These are phyloP conservation scores for Falco punctatus DNA, from an alignment of 2,113 vertebrate species.

Conservation along the genomic window DNA sequence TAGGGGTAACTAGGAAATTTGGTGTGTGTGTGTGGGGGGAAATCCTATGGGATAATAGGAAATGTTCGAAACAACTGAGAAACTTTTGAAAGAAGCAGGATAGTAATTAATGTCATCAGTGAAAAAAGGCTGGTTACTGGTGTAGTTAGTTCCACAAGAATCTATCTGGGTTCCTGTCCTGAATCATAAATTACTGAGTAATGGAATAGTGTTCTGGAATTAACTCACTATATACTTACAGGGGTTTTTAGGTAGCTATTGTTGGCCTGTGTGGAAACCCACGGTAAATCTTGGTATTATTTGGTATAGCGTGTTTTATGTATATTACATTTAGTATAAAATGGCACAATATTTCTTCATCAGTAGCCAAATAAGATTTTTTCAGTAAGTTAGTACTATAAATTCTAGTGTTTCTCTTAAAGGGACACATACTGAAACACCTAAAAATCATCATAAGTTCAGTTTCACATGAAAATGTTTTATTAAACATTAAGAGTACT, in stretches of 20 bases:
- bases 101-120: not conserved
- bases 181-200: not conserved
- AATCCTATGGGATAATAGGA: not conserved
- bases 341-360: not conserved
- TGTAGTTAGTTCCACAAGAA: not conserved
- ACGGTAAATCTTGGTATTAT: not conserved
- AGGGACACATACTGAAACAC: not conserved
- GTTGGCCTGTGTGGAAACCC: not conserved
- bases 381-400: not conserved
- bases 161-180: not conserved
- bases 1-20: not conserved
- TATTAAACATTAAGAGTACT: not conserved
- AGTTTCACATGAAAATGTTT: not conserved
- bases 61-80: not conserved
- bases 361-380: not conserved
- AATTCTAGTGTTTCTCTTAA: not conserved
- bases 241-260: not conserved
- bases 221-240: not conserved
- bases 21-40: no score
- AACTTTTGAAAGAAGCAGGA: not conserved
- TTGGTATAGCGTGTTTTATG: not conserved
- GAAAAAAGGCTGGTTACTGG: not conserved
- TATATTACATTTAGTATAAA: not conserved
- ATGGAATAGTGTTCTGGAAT: not conserved
- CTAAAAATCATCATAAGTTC: not conserved